Conservation (phyloP, 1,140 invertebrate species). For the Proctacanthus coquilletti region DNA sequence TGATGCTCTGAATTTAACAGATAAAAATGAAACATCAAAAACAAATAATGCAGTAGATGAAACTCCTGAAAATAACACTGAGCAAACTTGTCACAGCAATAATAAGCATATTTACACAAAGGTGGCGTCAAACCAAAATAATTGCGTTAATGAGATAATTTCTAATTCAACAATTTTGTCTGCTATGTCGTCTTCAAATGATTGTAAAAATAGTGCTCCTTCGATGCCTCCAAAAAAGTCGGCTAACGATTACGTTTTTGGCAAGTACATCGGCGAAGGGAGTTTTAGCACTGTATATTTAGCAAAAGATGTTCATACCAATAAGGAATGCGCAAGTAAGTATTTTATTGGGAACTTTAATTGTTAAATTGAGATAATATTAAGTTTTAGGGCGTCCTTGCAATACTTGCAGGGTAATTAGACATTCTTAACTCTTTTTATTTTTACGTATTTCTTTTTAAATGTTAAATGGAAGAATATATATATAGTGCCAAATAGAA, state of each 20-base stretch:
- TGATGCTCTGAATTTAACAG: not conserved
- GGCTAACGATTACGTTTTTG: constrained; percentile 86
- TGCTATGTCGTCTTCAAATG: constrained; percentile 12
- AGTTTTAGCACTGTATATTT: constrained; percentile 92
- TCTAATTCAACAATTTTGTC: constrained; percentile 22
- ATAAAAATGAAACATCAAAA: constrained; percentile 6
- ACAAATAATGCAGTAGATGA: not conserved
- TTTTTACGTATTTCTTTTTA: too few species aligned
- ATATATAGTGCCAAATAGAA: too few species aligned
- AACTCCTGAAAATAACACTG: too few species aligned
- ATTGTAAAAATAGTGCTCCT: constrained; percentile 9
- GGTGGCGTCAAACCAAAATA: not conserved
- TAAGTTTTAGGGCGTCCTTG: too few species aligned
- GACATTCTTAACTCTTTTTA: too few species aligned
- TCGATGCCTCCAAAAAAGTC: constrained; percentile 45
- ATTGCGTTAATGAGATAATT: too few species aligned
- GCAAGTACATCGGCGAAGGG: constrained; percentile 89
- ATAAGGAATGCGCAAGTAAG: constrained; percentile 88
- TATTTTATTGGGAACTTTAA: too few species aligned
- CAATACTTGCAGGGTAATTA: too few species aligned
- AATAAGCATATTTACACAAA: too few species aligned
- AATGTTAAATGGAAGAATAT: too few species aligned
- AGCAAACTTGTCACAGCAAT: too few species aligned
- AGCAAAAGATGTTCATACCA: constrained; percentile 78
- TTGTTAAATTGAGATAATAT: too few species aligned